Percentiles rank a stretch among this genome's conserved stretches.
phyloP scores from a whole-genome alignment of 2,888 invertebrate genomes.

The Cephus nigrinus region DNA sequence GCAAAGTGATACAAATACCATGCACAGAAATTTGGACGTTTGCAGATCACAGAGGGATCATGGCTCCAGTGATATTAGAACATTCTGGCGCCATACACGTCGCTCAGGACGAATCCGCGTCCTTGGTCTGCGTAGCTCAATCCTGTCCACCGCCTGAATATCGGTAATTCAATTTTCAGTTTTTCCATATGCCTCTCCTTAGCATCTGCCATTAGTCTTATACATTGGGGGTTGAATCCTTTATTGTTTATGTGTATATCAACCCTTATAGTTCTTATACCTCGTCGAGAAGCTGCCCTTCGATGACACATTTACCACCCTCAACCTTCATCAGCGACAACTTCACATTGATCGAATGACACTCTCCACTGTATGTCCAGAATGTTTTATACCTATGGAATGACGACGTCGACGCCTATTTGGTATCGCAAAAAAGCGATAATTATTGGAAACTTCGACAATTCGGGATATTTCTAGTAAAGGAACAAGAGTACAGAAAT shows the following conservation, averaged over 20 bases:
- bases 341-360: background rate
- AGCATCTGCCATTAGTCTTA: background rate
- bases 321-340: background rate
- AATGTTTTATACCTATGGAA: background rate
- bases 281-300: background rate
- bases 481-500: background rate
- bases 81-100: conserved; percentile 78
- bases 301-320: background rate
- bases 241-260: background rate
- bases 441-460: background rate
- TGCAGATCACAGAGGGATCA: conserved; percentile 78
- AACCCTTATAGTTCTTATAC: background rate
- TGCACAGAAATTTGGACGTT: conserved; percentile 6
- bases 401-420: background rate
- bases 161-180: conserved; percentile 68
- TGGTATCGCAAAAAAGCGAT: background rate
- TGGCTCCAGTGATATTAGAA: conserved; percentile 78
- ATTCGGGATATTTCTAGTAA: background rate
- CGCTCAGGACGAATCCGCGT: conserved; percentile 79
- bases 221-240: no score
- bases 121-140: conserved; percentile 82
- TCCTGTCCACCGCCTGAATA: conserved; percentile 84
- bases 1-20: background rate
- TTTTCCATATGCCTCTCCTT: background rate
- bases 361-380: background rate